Base-by-base conservation (phyloP, 1,140 invertebrate genomes). In the Bombus polaris region DNA sequence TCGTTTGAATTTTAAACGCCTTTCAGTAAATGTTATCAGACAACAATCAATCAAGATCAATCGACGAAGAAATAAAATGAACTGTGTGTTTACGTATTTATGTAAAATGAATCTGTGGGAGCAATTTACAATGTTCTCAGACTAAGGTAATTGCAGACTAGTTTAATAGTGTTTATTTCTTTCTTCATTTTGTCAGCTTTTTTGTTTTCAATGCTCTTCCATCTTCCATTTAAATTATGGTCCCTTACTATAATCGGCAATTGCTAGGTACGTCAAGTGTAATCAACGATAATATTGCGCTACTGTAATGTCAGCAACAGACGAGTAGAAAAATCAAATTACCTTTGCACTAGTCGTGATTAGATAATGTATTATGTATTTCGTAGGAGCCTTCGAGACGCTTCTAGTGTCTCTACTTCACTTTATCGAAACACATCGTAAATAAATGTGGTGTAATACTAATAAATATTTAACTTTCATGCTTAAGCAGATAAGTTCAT, bases 321-420 rank as follows among this genome's bases (percentile, higher is more conserved):
- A 59, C 12, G 75, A 79, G 75, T n/a, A 72, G 32, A 44, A 84
- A 84, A 79, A 44, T 84, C 53, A 35, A 84, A 79, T 84, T 84
- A 84, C 66, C 32, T 71, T 83, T 72, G n/a, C 75, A 62, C 32
- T 62, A 39, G 22, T 35, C 42, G n/a, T 10, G 75, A 84, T 84
- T 84, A 84, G 82, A 72, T 84, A 80, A 44, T 65, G 37, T 53
- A 35, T 28, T 78, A 42, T 57, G 2, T 44, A 42, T 22, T 66
- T 37, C 22, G 75, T 44, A 62, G 32, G n/a, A 25, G 35, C 44
- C 22, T 15, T 32, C 3, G 18, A 37, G 71, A 28, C 12, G 9
- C 28, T 39, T 15, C 35, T 10, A 35, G 10, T 53, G 8, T 32
- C 10, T 25, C 10, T 65, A 22, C 57, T 42, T 37, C 15, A 3